A percentile compares a stretch with the other conserved stretches of the same genome.
These are phyloP conservation scores for Pogonus chalceus DNA, from an alignment of 1,140 invertebrate genomes.

Conservation along the genomic window DNA sequence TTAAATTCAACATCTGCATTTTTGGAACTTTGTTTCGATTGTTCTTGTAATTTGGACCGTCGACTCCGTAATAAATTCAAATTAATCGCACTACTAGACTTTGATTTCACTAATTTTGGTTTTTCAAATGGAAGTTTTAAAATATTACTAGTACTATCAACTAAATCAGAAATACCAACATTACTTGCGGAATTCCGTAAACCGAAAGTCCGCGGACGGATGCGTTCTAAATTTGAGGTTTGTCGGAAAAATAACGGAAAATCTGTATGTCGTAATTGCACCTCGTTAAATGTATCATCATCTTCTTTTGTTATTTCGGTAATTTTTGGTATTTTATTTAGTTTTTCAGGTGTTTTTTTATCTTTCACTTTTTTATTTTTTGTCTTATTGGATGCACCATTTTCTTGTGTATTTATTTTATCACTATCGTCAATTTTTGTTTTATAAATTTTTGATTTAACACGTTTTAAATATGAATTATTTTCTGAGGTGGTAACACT, in stretches of 20 bases:
- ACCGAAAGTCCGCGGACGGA: conserved; percentile 21
- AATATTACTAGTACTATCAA: conserved; percentile 9
- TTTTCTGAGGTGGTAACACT: conserved; percentile 9
- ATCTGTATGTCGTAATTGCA: conserved; percentile 20
- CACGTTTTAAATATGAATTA: conserved; percentile 30
- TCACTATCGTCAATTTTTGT: conserved; percentile 24
- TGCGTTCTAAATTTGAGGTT: conserved; percentile 31
- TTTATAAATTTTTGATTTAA: conserved; percentile 32
- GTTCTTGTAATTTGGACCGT: conserved; percentile 13
- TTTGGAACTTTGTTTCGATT: conserved; percentile 15
- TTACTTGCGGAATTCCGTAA: conserved; percentile 20
- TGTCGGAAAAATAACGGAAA: conserved; percentile 28
- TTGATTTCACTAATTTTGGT: conserved; percentile 30
- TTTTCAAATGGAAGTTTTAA: conserved; percentile 16
- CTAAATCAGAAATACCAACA: conserved; percentile 11
- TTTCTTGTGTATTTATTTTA: neutral
- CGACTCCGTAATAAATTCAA: conserved; percentile 27
- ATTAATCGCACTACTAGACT: conserved; percentile 34
- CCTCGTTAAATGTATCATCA: neutral
- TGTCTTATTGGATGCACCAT: conserved; percentile 17
- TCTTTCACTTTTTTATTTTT: conserved; percentile 22
- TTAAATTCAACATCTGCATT: conserved; percentile 31
- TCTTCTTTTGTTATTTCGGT: neutral
- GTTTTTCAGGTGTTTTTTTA: conserved; percentile 25
- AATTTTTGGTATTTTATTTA: conserved; percentile 14